Evolutionary conservation across 2,888 invertebrate genomes (phyloP).

Genomic region (Eucriotettix oculatus): DNA sequence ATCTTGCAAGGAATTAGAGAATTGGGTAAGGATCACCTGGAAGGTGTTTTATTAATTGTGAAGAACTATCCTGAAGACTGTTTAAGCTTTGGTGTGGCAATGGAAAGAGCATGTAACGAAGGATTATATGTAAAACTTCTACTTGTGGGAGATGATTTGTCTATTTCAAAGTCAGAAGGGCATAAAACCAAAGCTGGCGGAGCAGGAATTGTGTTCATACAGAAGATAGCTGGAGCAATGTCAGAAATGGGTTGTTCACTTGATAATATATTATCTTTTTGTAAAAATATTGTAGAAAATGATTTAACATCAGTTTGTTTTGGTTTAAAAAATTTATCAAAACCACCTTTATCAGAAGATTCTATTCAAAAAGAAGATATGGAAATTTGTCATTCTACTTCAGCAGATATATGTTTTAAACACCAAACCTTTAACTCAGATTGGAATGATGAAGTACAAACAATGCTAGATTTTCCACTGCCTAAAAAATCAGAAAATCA

Average conservation of each 20-base stretch:
- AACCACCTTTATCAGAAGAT: constrained; percentile 19
- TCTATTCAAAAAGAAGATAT: constrained; percentile 21
- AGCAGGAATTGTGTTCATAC: constrained; percentile 27
- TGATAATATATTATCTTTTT: constrained; percentile 21
- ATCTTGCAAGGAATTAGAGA: constrained; percentile 7
- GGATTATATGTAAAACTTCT: constrained; percentile 35
- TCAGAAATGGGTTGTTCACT: constrained; percentile 27
- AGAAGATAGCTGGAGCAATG: constrained; percentile 32
- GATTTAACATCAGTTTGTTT: constrained; percentile 52
- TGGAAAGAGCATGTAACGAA: constrained; percentile 48
- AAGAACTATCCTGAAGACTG: constrained; percentile 64
- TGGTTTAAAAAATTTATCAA: constrained; percentile 40
- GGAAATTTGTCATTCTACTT: constrained; percentile 30
- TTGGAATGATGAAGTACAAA: background rate
- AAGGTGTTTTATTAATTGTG: constrained; percentile 50
- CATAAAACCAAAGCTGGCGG: constrained; percentile 29
- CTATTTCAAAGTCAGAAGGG: constrained; percentile 24
- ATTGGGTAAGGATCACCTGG: constrained; percentile 3
- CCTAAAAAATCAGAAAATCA: constrained; percentile 7
- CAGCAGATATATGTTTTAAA: constrained; percentile 33
- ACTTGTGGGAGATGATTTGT: constrained; percentile 8
- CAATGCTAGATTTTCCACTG: constrained; percentile 1
- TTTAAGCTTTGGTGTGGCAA: constrained; percentile 68
- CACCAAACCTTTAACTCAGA: constrained; percentile 20
- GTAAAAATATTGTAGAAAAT: background rate